These are phyloP conservation scores for Ceratitis capitata DNA, from an alignment of 1,140 invertebrate genomes.

Conservation along the genomic window DNA sequence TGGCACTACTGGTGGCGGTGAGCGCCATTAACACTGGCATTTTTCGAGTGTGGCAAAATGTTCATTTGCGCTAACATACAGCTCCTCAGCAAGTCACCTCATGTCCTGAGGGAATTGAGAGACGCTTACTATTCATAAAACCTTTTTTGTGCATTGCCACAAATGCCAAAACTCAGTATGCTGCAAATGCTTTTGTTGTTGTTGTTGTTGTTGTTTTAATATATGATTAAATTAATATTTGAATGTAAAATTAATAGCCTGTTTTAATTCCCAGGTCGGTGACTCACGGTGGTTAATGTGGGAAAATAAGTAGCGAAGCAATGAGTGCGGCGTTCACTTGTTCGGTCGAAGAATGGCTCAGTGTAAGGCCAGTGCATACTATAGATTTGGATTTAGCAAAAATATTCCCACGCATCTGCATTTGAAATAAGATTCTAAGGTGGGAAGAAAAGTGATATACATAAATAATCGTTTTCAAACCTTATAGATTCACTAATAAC, in stretches of 20 bases:
- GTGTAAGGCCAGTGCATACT: too few relatives aligned
- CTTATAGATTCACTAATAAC: too few relatives aligned
- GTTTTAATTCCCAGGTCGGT: neutral
- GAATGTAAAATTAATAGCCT: constrained; percentile 19
- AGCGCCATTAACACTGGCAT: neutral
- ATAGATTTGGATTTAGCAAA: too few relatives aligned
- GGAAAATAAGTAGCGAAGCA: too few relatives aligned
- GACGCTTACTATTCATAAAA: neutral
- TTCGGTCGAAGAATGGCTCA: neutral
- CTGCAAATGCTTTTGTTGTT: neutral
- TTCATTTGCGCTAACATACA: neutral
- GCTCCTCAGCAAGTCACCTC: neutral
- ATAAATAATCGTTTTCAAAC: too few relatives aligned
- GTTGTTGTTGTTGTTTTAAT: neutral
- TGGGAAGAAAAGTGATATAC: too few relatives aligned
- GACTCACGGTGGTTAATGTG: neutral
- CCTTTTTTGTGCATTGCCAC: too few relatives aligned
- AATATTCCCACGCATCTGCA: too few relatives aligned
- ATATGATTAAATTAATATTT: constrained; percentile 25
- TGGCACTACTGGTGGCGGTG: neutral
- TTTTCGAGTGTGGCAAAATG: neutral
- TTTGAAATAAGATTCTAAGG: too few relatives aligned
- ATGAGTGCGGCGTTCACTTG: neutral
- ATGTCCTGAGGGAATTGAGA: neutral
- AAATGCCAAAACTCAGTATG: too few relatives aligned